These are phyloP conservation scores for Scaptomyza pallida DNA, from an alignment of 1,140 invertebrate genomes.

Conservation along the genomic window DNA sequence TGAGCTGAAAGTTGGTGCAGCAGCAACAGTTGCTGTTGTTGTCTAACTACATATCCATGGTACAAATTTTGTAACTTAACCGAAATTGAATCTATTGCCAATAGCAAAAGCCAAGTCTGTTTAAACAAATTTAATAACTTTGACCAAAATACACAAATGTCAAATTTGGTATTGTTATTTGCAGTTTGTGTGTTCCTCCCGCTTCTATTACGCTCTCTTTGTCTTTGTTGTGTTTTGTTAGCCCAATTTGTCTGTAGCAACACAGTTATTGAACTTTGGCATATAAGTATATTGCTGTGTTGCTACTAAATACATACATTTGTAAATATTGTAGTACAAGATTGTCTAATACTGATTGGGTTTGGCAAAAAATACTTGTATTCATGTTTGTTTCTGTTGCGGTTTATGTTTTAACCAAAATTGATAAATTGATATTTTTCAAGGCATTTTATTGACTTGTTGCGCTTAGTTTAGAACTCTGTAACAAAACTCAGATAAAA, in stretches of 20 bases:
- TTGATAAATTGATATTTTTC: slow-evolving; percentile 36
- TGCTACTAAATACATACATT: background rate
- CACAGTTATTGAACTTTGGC: slow-evolving; percentile 68
- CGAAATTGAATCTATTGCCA: slow-evolving; percentile 9
- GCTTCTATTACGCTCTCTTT: slow-evolving; percentile 9
- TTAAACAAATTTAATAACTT: too few species aligned
- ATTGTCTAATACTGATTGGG: background rate
- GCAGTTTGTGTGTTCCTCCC: background rate
- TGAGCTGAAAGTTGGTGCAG: background rate
- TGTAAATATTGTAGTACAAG: background rate
- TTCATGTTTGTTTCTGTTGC: slow-evolving; percentile 1
- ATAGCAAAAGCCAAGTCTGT: background rate
- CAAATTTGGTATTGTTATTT: slow-evolving; percentile 22
- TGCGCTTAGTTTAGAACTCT: background rate
- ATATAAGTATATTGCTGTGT: slow-evolving; percentile 59
- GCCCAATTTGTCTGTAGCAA: slow-evolving; percentile 24
- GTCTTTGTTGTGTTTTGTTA: too few species aligned
- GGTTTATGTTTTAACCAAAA: slow-evolving; percentile 13
- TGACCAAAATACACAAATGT: slow-evolving; percentile 15
- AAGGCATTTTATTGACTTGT: slow-evolving; percentile 7
- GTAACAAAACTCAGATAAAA: background rate
- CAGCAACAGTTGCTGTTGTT: slow-evolving; percentile 25
- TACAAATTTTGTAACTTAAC: slow-evolving; percentile 14
- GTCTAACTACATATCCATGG: slow-evolving; percentile 43
- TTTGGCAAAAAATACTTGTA: slow-evolving; percentile 5